Evolutionary conservation across 2,113 vertebrate genomes (phyloP), one percentile per base, ranked within the genome.

Genomic region (Stictonetta naevosa): DNA sequence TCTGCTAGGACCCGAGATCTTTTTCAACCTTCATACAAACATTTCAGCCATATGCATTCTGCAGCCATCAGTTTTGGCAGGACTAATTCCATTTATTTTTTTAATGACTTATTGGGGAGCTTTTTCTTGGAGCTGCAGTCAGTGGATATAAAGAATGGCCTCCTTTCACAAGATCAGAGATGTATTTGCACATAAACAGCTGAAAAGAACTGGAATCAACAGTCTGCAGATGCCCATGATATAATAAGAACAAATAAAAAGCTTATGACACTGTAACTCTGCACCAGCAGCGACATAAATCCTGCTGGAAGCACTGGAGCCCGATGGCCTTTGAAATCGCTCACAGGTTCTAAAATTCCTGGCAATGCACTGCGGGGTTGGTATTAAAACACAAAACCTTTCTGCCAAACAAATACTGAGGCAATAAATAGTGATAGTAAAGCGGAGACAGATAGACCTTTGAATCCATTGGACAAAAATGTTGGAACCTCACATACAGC

Each of bases 241-340:
- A 95, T 90, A 95, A 88, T 67, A 93, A 88, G 85, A 93, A 84
- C 88, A 96, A 97, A 96, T 96, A 94, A 97, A 96, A 97, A 95
- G 86, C 95, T 97, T 96, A 94, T 93, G 84, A 94, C 84, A 93
- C 72, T 93, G 93, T 97, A 97, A 96, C 87, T 91, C 92, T 81
- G 81, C 67, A 88, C 82, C 92, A 94, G 66, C 90, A 85, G 79
- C 89, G 90, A 23, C 88, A 92, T 95, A 93, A 97, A 95, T 95
- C 86, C 95, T 88, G 74, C 84, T 92, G 56, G 87, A 96, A 95
- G 69, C 59, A 74, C 5, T 90, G 79, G 86, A 83, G 86, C 96
- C 96, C 94, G 93, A 92, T 78, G 62, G 90, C 86, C 88, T 97
- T 90, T 92, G 94, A 97, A 95, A 95, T 87, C 55, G 5, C 82